Evolutionary conservation across 2,113 vertebrate species (phyloP), one percentile per base, ranked within the genome.

Genomic region (Callocephalon fimbriatum): DNA sequence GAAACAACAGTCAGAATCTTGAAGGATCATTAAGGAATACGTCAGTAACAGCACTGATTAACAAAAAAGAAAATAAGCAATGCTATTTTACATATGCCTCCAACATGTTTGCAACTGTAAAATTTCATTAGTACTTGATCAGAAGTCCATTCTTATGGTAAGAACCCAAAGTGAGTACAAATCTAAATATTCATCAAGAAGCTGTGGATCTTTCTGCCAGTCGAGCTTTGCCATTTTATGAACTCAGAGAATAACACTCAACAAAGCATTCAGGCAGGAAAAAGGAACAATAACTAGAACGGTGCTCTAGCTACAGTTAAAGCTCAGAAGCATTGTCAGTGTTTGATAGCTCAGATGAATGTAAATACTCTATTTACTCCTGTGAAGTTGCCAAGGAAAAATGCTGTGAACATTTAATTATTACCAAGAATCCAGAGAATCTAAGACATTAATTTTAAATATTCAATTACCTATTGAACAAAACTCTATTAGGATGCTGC

Each of bases 401-500:
- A 75, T 65, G 31, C 48, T 86, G 63, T 86, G 86, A 94, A 92
- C 70, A 61, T 93, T 83, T 95, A 93, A 95, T 91, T 93, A 86
- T 73, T 84, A 74, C 84, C 75, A 96, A 95, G 81, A 94, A 93
- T 93, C 59, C 54, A 86, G 84, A 78, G 94, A 96, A 97, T 94
- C 68, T 83, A 66, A 95, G 82, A 84, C 79, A 92, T 97, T 95
- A 53, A 95, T 94, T 92, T 95, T 94, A 97, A 98, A 97, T 94
- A 97, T 96, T 97, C 94, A 97, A 92, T 95, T 96, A 91, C 86
- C 88, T 95, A 88, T 93, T 95, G 97, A 96, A 97, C 56, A 94
- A 95, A 96, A 97, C 87, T 85, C 86, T 91, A 72, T 95, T 97
- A 94, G 86, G 81, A 97, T 96, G 88, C 47, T 93, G 96, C 96